phyloP scores from a whole-genome alignment of 2,888 invertebrate species.

The Sarcophaga variegata region DNA sequence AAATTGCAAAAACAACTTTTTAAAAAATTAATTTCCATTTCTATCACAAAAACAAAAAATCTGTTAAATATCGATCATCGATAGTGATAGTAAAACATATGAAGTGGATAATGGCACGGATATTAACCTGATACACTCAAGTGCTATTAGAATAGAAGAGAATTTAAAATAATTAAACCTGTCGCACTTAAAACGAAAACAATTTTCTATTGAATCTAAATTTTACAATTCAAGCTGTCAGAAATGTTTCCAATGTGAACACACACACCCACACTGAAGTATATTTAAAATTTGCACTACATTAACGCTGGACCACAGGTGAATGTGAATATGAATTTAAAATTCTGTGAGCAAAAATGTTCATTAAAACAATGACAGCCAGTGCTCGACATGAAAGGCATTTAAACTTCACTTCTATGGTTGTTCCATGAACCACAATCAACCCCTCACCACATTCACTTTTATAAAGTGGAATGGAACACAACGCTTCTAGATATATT shows the following conservation, averaged over 20 bases:
- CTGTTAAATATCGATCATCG: no score
- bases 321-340: neutral
- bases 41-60: no score
- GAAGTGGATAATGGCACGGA: no score
- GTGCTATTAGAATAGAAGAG: no score
- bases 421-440: constrained; percentile 35
- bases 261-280: no score
- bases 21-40: no score
- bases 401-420: neutral
- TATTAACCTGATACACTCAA: no score
- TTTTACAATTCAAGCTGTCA: neutral
- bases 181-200: no score
- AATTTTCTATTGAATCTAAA: no score
- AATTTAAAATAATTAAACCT: no score
- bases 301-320: neutral
- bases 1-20: no score
- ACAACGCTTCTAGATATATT: neutral
- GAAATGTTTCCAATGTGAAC: neutral
- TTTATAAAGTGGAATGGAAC: neutral
- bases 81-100: no score
- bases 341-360: neutral
- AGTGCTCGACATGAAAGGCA: neutral
- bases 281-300: neutral
- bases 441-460: neutral
- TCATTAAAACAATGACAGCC: neutral